Percentiles rank a stretch among this genome's conserved stretches.
Conservation (phyloP, 2,797 vertebrate genomes). For the Poecilia velifera region DNA sequence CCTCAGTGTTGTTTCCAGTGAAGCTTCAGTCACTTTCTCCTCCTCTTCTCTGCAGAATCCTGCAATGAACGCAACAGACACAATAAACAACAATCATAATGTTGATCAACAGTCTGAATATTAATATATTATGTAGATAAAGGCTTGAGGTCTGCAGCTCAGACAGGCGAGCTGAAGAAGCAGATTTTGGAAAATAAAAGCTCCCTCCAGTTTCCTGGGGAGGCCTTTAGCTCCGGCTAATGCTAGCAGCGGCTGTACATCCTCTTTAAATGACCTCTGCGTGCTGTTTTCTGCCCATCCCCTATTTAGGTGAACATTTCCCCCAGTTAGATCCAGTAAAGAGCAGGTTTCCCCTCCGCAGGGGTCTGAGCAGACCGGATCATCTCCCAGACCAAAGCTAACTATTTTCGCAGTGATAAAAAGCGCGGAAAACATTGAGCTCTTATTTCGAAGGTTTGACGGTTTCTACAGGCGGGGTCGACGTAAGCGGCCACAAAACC, state of each 20-base stretch:
- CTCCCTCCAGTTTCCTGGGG: slow-evolving; percentile 72
- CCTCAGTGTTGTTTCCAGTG: slow-evolving; percentile 15
- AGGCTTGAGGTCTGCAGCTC: background rate
- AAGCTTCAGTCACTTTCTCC: slow-evolving; percentile 21
- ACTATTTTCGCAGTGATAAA: slow-evolving; percentile 26
- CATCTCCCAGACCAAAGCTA: slow-evolving; percentile 4
- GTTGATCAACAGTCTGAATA: too few species aligned
- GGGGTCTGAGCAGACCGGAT: too few species aligned
- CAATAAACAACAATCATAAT: background rate
- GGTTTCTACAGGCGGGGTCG: slow-evolving; percentile 54
- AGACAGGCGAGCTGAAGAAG: slow-evolving; percentile 45
- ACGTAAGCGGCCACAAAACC: slow-evolving; percentile 39
- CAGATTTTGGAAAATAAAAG: slow-evolving; percentile 82
- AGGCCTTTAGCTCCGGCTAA: slow-evolving; percentile 64
- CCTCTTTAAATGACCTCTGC: slow-evolving; percentile 4
- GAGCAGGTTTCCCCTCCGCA: rapidly evolving
- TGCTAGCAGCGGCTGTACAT: slow-evolving; percentile 43
- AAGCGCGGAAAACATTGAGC: slow-evolving; percentile 78
- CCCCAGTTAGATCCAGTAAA: rapidly evolving
- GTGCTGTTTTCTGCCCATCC: rapidly evolving
- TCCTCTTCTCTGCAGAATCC: slow-evolving; percentile 6
- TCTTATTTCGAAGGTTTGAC: slow-evolving; percentile 85
- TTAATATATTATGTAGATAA: background rate
- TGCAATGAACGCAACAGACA: background rate
- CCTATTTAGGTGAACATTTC: rapidly evolving